These are phyloP conservation scores for Sander vitreus DNA, from an alignment of 2,113 vertebrate species.

Conservation along the genomic window DNA sequence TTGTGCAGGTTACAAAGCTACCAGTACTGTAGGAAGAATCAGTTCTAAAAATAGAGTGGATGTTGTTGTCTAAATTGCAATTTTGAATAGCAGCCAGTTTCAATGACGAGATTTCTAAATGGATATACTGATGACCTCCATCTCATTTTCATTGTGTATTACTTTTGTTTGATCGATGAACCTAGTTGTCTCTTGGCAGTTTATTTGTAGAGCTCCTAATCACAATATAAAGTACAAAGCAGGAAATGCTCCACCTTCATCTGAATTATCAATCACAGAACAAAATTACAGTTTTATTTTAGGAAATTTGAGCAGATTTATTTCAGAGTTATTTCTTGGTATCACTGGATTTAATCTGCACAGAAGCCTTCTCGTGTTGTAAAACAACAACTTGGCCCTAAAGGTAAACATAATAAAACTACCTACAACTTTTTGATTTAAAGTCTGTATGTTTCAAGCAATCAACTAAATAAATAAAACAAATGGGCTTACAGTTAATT, in stretches of 20 bases:
- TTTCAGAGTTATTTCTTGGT: background rate
- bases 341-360: background rate
- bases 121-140: background rate
- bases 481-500: too few relatives aligned
- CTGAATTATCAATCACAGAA: background rate
- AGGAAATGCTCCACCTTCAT: too few relatives aligned
- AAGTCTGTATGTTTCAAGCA: background rate
- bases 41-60: background rate
- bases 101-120: background rate
- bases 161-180: background rate
- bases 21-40: background rate
- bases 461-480: background rate
- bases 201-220: background rate
- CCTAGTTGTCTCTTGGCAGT: background rate
- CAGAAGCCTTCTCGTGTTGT: background rate
- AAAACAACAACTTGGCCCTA: too few relatives aligned
- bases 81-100: background rate
- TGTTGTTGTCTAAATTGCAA: background rate
- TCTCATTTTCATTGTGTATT: background rate
- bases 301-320: background rate
- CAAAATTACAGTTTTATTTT: conserved; percentile 1
- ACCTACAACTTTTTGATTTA: background rate
- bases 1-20: background rate
- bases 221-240: background rate
- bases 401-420: background rate